Evolutionary conservation across 1,140 invertebrate species (phyloP).

Genomic region (Drosophila yakuba): DNA sequence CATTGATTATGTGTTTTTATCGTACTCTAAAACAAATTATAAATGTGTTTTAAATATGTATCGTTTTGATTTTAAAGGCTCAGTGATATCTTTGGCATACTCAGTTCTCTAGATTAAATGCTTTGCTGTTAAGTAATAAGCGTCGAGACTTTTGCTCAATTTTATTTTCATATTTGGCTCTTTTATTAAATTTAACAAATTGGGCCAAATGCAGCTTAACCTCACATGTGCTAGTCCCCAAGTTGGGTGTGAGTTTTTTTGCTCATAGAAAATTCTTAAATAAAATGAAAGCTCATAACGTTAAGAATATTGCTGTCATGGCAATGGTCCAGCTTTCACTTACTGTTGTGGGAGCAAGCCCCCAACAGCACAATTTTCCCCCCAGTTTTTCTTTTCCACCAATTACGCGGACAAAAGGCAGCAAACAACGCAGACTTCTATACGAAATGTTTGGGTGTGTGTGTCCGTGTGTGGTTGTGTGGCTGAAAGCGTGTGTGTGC

Average conservation of each 20-base stretch:
- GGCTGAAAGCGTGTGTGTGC: background rate
- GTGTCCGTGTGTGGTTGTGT: background rate
- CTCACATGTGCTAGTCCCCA: conserved; percentile 1
- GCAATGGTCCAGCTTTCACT: conserved; percentile 25
- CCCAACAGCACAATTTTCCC: background rate
- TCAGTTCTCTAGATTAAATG: no score
- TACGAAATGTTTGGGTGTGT: conserved; percentile 1
- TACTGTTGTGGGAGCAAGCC: conserved; percentile 1
- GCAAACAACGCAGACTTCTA: conserved; percentile 16
- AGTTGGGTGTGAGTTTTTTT: background rate
- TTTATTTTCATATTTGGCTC: background rate
- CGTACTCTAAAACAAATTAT: no score
- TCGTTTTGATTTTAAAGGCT: no score
- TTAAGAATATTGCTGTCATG: conserved; percentile 12
- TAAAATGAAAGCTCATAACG: conserved; percentile 13
- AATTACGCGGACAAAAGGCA: conserved; percentile 69
- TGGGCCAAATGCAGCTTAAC: background rate
- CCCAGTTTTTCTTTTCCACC: conserved; percentile 52
- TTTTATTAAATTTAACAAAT: background rate
- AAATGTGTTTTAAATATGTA: no score
- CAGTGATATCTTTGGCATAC: no score
- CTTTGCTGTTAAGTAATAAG: background rate
- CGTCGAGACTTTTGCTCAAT: background rate
- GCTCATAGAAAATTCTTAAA: conserved; percentile 1
- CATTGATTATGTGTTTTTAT: no score